Base-by-base conservation (phyloP, 2,888 invertebrate genomes). In the Allophyes oxyacanthae region DNA sequence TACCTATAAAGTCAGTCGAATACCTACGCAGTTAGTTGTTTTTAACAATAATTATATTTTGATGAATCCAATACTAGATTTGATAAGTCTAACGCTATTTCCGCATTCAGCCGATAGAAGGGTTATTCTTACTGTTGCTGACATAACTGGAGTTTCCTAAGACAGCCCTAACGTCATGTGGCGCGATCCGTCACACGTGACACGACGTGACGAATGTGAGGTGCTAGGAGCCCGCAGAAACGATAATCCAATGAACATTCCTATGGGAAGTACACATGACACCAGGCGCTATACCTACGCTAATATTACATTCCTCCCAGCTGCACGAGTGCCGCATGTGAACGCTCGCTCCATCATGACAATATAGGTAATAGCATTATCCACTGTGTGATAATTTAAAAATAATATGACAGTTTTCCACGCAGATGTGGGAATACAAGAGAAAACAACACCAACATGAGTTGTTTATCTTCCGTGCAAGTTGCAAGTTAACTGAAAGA, bases 191-290 rank as follows among this genome's bases (percentile, higher is more conserved):
- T 82, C 79, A 75, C 69, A 75, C 66, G 49, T 64, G 71, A 69
- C 64, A 57, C 68, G 57, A 71, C 78, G 76, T 75, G 72, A 81
- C 75, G 74, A 80, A 78, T 78, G 71, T 54, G 67, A 67, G 55
- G 56, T 62, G 62, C 53, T 61, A 58, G 44, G 54, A 42, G 53
- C 60, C 40, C 49, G 53, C 51, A 63, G 65, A 63, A 65, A 69
- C 61, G 69, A 64, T 69, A 66, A 72, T 66, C 69, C 64, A 72
- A 75, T 72, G 66, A 72, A 74, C 58, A 72, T 74, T 75, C 75
- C 56, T 57, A 59, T 55, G 58, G 49, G 54, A 72, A 54, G 62
- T 76, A 65, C 55, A 59, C 45, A 65, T 62, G 72, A 65, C 56
- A 76, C 55, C 55, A 57, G 52, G 43, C 54, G 36, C 56, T 54